Conservation (phyloP, 2,113 vertebrate genomes). For the Sciurus niger region DNA sequence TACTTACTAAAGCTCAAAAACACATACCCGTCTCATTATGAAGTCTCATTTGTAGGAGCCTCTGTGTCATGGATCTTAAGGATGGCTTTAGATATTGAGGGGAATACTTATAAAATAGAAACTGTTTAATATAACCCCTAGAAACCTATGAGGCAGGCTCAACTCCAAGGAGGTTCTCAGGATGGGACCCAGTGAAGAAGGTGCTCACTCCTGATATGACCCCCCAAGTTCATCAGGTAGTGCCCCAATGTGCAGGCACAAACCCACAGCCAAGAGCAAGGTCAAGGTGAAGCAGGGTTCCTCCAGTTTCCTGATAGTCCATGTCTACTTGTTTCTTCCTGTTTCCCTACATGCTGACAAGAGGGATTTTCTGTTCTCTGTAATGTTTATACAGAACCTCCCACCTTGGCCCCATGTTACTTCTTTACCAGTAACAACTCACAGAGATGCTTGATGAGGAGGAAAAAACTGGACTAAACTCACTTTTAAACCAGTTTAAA, state of each 20-base stretch:
- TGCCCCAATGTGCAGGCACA: not conserved
- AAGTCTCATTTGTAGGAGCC: not conserved
- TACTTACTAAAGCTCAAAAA: not conserved
- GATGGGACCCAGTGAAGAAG: not conserved
- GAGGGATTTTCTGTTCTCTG: constrained; percentile 83
- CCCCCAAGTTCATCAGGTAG: not conserved
- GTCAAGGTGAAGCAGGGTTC: constrained; percentile 19
- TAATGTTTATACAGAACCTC: constrained; percentile 76
- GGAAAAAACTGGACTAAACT: constrained; percentile 70
- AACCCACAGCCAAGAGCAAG: not conserved
- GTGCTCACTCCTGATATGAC: not conserved
- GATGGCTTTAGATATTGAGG: not conserved
- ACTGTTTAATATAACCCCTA: not conserved
- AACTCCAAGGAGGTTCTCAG: not conserved
- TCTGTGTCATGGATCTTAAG: not conserved
- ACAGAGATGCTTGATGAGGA: constrained; percentile 23
- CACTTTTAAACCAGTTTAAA: constrained; percentile 72
- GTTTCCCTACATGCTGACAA: constrained; percentile 65
- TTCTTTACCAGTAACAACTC: constrained; percentile 65
- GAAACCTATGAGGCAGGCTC: not conserved
- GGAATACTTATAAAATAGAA: not conserved
- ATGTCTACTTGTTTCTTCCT: constrained; percentile 69
- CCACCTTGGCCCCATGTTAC: constrained; percentile 56
- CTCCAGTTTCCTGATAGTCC: constrained; percentile 56
- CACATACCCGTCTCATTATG: not conserved